Percentiles rank a stretch among this genome's conserved stretches.
Conservation (phyloP, 2,888 invertebrate genomes). For the Lasioglossum vierecki region DNA sequence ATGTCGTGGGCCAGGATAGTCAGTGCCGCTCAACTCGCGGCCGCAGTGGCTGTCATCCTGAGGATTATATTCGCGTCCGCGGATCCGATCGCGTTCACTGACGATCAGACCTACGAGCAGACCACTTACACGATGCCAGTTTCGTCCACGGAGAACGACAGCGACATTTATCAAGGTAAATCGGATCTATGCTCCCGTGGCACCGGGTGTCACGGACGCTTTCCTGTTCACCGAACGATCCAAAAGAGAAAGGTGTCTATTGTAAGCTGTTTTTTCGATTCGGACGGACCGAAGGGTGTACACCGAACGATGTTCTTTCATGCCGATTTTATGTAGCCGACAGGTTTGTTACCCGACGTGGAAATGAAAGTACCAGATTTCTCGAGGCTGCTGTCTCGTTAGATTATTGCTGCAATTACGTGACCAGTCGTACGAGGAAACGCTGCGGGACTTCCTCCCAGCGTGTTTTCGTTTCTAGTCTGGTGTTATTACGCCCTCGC, state of each 20-base stretch:
- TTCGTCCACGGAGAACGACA: slow-evolving; percentile 73
- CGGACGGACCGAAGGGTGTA: neutral
- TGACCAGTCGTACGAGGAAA: neutral
- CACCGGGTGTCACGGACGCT: neutral
- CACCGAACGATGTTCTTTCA: neutral
- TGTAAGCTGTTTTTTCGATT: neutral
- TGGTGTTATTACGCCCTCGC: neutral
- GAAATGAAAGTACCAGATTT: slow-evolving; percentile 17
- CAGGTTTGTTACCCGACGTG: neutral
- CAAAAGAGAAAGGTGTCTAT: slow-evolving; percentile 5
- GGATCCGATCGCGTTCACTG: slow-evolving; percentile 58
- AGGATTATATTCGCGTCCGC: slow-evolving; percentile 61
- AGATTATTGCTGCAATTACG: slow-evolving; percentile 10
- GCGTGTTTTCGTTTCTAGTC: neutral
- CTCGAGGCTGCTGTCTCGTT: slow-evolving; percentile 4
- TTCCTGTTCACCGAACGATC: neutral
- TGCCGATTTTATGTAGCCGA: neutral
- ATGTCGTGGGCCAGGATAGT: slow-evolving; percentile 77
- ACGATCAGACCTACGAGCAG: slow-evolving; percentile 64
- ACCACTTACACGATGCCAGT: slow-evolving; percentile 61
- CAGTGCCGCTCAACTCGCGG: slow-evolving; percentile 71
- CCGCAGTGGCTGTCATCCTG: slow-evolving; percentile 66
- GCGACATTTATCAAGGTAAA: slow-evolving; percentile 77
- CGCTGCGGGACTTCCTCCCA: neutral
- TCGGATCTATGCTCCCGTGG: neutral